Conservation (phyloP, 2,113 vertebrate genomes). For the Aspiorhynchus laticeps region DNA sequence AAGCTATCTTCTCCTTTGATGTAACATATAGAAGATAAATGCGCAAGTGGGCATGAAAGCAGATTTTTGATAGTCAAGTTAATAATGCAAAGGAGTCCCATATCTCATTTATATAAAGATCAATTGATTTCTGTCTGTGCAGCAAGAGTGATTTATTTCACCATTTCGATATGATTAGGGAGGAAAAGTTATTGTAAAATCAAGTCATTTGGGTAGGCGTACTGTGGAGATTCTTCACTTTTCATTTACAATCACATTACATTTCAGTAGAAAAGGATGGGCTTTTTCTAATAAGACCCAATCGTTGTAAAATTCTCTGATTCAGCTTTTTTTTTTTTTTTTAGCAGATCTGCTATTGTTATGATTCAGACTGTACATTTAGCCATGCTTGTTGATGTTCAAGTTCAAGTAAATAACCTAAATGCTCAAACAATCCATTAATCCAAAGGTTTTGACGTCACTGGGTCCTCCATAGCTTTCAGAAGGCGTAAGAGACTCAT, state of each 20-base stretch:
- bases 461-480: neutral
- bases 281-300: neutral
- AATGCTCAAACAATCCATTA: constrained; percentile 8
- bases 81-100: constrained; percentile 19
- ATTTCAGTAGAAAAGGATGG: neutral
- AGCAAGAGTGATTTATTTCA: constrained; percentile 28
- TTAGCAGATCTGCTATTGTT: neutral
- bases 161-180: constrained; percentile 19
- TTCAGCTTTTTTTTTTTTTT: neutral
- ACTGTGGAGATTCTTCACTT: neutral
- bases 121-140: constrained; percentile 35
- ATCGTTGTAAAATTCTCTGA: neutral
- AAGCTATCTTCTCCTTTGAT: constrained; percentile 27
- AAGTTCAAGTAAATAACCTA: neutral
- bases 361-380: neutral
- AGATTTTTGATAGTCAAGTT: constrained; percentile 4
- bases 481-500: neutral
- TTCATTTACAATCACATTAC: constrained; percentile 10
- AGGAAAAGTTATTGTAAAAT: constrained; percentile 12
- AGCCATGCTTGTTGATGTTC: neutral
- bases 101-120: constrained; percentile 36
- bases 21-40: constrained; percentile 38
- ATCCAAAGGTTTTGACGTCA: neutral
- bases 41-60: constrained; percentile 2
- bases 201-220: constrained; percentile 9